Conservation (phyloP, 2,113 vertebrate species). For the Heterochromis multidens region DNA sequence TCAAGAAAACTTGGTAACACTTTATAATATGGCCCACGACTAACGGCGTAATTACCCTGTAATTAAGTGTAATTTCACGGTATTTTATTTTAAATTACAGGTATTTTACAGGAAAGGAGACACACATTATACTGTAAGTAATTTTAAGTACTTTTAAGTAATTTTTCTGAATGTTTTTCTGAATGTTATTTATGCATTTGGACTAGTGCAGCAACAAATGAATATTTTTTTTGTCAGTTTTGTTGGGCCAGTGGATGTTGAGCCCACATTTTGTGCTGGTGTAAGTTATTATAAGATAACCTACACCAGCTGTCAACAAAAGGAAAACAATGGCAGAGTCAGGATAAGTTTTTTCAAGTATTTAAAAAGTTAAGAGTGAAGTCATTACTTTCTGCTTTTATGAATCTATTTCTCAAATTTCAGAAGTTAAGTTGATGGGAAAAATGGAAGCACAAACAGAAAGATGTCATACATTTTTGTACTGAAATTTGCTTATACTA, state of each 20-base stretch:
- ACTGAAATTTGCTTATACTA: neutral
- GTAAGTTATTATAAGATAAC: neutral
- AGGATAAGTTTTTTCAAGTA: too few relatives aligned
- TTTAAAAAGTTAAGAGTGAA: too few relatives aligned
- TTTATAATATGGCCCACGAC: too few relatives aligned
- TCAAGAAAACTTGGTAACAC: neutral
- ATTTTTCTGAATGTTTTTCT: too few relatives aligned
- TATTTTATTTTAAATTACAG: too few relatives aligned
- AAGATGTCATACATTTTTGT: rapidly evolving
- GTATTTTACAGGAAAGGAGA: too few relatives aligned
- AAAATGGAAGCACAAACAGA: neutral
- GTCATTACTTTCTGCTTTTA: too few relatives aligned
- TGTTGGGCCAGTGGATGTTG: neutral
- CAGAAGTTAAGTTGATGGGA: neutral
- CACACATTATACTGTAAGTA: too few relatives aligned
- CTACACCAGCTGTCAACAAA: too few relatives aligned
- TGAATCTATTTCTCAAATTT: neutral
- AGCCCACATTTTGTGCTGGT: neutral
- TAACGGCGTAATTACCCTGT: too few relatives aligned
- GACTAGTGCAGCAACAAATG: neutral
- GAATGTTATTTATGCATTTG: neutral
- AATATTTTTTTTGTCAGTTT: neutral
- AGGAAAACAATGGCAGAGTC: neutral
- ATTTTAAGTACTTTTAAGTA: too few relatives aligned
- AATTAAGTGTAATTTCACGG: too few relatives aligned